These are phyloP conservation scores for Lamellibrachia columna DNA, from an alignment of 2,888 invertebrate genomes.

Conservation along the genomic window DNA sequence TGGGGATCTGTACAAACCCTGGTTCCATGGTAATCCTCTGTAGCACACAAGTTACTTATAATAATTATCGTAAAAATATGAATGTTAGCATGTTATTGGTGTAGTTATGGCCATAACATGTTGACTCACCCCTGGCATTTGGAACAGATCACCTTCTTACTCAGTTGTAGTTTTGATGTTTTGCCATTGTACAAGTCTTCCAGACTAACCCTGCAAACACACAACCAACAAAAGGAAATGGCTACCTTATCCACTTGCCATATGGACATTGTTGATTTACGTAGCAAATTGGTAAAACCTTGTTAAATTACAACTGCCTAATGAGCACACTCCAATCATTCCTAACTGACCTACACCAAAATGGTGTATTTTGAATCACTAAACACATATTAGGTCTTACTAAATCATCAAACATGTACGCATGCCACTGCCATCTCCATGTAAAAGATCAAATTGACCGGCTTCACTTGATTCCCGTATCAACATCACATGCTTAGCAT, in stretches of 20 bases:
- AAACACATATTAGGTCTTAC: too few relatives aligned
- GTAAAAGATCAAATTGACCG: too few relatives aligned
- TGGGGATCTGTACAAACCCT: too few relatives aligned
- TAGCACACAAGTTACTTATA: too few relatives aligned
- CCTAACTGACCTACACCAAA: neutral
- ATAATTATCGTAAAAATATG: neutral
- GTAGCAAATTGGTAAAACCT: neutral
- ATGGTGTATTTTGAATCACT: neutral
- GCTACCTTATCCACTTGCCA: neutral
- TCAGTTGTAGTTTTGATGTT: constrained; percentile 81
- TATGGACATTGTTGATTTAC: neutral
- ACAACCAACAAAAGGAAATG: neutral
- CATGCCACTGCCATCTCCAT: too few relatives aligned
- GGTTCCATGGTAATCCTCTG: too few relatives aligned
- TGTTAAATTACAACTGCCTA: neutral
- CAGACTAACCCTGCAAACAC: constrained; percentile 77
- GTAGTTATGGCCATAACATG: neutral
- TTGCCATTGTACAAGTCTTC: constrained; percentile 93
- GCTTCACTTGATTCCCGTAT: too few relatives aligned
- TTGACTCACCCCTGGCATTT: constrained; percentile 77
- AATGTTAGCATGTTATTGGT: too few relatives aligned
- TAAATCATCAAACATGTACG: too few relatives aligned
- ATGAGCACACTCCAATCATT: neutral
- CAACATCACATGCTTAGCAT: too few relatives aligned
- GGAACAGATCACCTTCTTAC: constrained; percentile 83